Conservation (phyloP, 2,888 invertebrate species). For the Melieria omissa region DNA sequence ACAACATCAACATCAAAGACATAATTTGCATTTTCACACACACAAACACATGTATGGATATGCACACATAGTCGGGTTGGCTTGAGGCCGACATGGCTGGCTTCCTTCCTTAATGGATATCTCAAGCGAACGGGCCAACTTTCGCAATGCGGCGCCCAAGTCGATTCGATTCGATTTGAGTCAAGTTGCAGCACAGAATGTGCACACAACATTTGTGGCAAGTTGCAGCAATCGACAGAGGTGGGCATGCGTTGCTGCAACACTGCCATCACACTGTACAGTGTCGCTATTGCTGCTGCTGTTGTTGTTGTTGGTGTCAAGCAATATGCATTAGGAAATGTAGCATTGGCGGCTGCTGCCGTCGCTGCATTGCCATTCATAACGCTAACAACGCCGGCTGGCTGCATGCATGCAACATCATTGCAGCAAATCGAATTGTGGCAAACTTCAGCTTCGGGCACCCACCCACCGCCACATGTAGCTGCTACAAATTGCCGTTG, state of each 20-base stretch:
- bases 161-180: too few species aligned
- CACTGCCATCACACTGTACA: neutral
- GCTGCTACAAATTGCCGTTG: slow-evolving; percentile 22
- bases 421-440: neutral
- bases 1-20: too few species aligned
- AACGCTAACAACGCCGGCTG: neutral
- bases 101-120: too few species aligned
- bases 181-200: neutral
- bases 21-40: neutral
- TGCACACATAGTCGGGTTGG: too few species aligned
- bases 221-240: neutral
- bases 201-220: neutral
- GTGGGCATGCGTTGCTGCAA: too few species aligned
- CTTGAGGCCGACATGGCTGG: too few species aligned
- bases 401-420: neutral
- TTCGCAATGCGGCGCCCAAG: too few species aligned
- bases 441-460: neutral
- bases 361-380: slow-evolving; percentile 8
- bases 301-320: neutral
- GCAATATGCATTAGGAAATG: neutral
- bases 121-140: too few species aligned
- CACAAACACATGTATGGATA: neutral
- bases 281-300: neutral
- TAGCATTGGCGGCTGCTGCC: neutral
- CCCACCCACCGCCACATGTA: slow-evolving; percentile 11